Conservation (phyloP, 2,888 invertebrate species). For the Caenorhabditis panamensis region DNA sequence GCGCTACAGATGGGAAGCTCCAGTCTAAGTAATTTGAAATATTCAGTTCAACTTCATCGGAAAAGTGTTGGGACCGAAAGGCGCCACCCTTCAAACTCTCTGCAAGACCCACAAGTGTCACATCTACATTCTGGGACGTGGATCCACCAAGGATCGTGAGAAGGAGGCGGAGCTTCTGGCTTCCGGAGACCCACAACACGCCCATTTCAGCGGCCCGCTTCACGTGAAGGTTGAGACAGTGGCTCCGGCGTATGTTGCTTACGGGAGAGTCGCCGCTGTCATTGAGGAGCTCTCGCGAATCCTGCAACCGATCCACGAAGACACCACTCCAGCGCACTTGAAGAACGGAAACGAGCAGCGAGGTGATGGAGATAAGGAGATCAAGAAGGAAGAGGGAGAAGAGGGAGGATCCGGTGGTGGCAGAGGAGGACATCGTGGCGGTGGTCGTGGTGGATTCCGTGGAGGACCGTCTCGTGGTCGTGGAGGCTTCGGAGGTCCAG, state of each 20-base stretch:
- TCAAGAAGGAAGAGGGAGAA: slow-evolving; percentile 5
- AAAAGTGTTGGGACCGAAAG: slow-evolving; percentile 81
- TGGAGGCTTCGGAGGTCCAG: slow-evolving; percentile 45
- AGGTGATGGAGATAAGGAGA: slow-evolving; percentile 19
- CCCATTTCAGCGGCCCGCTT: slow-evolving; percentile 81
- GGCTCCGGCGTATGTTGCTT: slow-evolving; percentile 80
- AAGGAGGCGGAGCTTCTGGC: slow-evolving; percentile 79
- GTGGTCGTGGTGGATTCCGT: slow-evolving; percentile 54
- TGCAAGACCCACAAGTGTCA: slow-evolving; percentile 80
- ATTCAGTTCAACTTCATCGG: slow-evolving; percentile 81
- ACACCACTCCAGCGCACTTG: slow-evolving; percentile 68
- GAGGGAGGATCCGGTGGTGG: slow-evolving; percentile 24
- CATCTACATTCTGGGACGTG: slow-evolving; percentile 81
- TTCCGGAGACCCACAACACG: slow-evolving; percentile 80
- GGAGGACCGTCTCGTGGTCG: slow-evolving; percentile 38
- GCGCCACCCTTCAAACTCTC: slow-evolving; percentile 79
- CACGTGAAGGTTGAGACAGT: slow-evolving; percentile 81
- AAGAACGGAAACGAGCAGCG: slow-evolving; percentile 50
- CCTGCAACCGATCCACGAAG: slow-evolving; percentile 72
- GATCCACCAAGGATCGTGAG: slow-evolving; percentile 79
- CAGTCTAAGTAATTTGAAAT: not conserved
- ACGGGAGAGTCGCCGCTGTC: slow-evolving; percentile 79
- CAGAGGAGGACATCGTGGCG: slow-evolving; percentile 44
- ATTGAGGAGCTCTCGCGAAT: slow-evolving; percentile 75
- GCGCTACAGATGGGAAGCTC: not conserved